Evolutionary conservation across 2,888 invertebrate genomes (phyloP), one percentile per base, ranked within the genome.

Genomic region (Cheiracanthium punctorium): DNA sequence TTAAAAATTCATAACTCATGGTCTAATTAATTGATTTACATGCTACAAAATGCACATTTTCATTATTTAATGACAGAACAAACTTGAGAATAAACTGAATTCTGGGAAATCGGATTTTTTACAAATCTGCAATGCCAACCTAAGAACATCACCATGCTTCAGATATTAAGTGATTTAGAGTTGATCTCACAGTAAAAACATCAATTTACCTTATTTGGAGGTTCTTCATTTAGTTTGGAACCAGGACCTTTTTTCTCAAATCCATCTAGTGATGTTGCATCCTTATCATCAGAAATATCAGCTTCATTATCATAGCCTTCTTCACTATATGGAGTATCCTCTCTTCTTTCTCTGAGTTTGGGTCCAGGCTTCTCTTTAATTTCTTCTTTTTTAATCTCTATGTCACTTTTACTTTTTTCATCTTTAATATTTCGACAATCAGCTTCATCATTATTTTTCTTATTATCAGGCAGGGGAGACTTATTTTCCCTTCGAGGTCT

Each of bases 301-400:
- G 7, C n/a, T 1, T 33, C 74, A 17, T 30, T 33, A 33, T 77
- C 73, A 32, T 43, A 17, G 1, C 43, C 33, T n/a, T 79, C 79
- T 41, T 58, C 80, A 41, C 30, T 75, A 7, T 24, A n/a, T 2
- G 74, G 17, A 43, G 64, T 52, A 14, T 81, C 85, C 71, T 89
- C 88, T 81, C 88, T 88, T 73, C 48, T 73, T 14, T 69, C 73
- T 30, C 48, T 70, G 29, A 74, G 48, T 33, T 81, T 81, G n/a
- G 81, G 64, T 28, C 70, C 43, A 7, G 65, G 32, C 24, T 88
- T 84, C 64, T 89, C 71, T 77, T 88, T 72, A 80, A 80, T 43
- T 80, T 87, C 76, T 29, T 88, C 88, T 86, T 88, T 58, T 52
- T 82, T 88, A 2, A 71, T n/a, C 12, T 76, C 86, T 24, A 52